Evolutionary conservation across 2,888 invertebrate genomes (phyloP), one percentile per base, ranked within the genome.

Genomic region (Protodeltote pygarga): DNA sequence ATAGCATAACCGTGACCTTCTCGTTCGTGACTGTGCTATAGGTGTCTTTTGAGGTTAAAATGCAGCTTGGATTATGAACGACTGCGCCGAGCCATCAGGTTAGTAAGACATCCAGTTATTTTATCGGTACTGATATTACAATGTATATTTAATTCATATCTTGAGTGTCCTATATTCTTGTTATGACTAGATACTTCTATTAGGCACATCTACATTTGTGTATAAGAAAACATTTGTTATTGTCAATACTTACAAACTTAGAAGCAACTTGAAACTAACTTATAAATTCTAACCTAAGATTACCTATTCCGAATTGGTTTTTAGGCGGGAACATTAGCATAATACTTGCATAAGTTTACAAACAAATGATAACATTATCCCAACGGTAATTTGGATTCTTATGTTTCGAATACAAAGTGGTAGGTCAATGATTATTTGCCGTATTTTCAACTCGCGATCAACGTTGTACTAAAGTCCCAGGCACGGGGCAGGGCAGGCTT

Each of bases 31-130:
- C 82, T 81, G 89, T 89, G 86, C 81, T 81, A 77, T 73, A 78
- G 81, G 85, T 91, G 90, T 81, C 82, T 85, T 89, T 90, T 89
- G 90, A 90, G 91, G 92, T 91, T 90, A 91, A 86, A 84, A 91
- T 92, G 92, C 89, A 89, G 79, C 87, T 89, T 86, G 88, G 89
- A 90, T 89, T 86, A 85, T 91, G 81, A 89, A 79, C 77, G 84
- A 86, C 85, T 83, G 91, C 89, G 88, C 87, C 87, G 87, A 88
- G 83, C 83, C 85, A 86, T 85, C 89, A 90, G 91, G 91, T 91
- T 85, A 83, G 89, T 89, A 72, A 82, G 77, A 77, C 81, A 61
- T 77, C 73, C 76, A 81, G 77, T 77, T 79, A 81, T 72, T 81
- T 84, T 87, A 89, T 88, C 85, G 81, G 47, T 51, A 61, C 74